Percentiles rank a stretch among this genome's conserved stretches.
Conservation (phyloP, 2,113 vertebrate species). For the Ancistrus triradiatus region DNA sequence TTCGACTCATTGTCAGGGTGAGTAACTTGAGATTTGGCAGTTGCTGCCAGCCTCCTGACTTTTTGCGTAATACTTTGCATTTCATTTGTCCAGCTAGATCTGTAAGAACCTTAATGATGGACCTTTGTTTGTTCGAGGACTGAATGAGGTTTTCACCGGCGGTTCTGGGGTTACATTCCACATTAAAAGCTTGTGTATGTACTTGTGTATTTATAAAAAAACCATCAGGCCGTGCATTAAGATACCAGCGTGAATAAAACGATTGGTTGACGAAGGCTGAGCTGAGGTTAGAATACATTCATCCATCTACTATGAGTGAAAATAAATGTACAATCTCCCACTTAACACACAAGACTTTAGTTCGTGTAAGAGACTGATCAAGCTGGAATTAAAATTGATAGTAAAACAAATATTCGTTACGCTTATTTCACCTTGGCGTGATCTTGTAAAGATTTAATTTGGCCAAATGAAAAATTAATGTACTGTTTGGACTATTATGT, state of each 20-base stretch:
- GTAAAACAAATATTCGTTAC: conserved; percentile 6
- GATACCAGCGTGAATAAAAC: conserved; percentile 45
- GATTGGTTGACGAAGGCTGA: conserved; percentile 50
- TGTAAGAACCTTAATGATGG: conserved; percentile 14
- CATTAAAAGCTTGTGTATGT: background rate
- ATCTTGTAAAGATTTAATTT: conserved; percentile 1
- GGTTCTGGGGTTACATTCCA: background rate
- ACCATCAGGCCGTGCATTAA: conserved; percentile 34
- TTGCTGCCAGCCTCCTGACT: conserved; percentile 2
- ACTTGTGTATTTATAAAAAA: conserved; percentile 13
- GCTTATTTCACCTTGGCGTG: background rate
- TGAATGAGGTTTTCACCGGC: background rate
- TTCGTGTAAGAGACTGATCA: no score
- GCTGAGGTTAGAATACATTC: conserved; percentile 51
- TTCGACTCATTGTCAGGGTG: conserved; percentile 90
- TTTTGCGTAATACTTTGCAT: conserved; percentile 3
- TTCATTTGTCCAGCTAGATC: conserved; percentile 19
- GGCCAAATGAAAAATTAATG: background rate
- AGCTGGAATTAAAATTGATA: background rate
- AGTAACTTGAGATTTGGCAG: conserved; percentile 45
- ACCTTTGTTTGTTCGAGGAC: background rate
- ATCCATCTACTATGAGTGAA: conserved; percentile 48
- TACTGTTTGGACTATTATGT: background rate
- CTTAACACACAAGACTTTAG: no score
- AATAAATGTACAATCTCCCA: no score